Conservation (phyloP, 2,888 invertebrate genomes). For the Apamea epomidion region DNA sequence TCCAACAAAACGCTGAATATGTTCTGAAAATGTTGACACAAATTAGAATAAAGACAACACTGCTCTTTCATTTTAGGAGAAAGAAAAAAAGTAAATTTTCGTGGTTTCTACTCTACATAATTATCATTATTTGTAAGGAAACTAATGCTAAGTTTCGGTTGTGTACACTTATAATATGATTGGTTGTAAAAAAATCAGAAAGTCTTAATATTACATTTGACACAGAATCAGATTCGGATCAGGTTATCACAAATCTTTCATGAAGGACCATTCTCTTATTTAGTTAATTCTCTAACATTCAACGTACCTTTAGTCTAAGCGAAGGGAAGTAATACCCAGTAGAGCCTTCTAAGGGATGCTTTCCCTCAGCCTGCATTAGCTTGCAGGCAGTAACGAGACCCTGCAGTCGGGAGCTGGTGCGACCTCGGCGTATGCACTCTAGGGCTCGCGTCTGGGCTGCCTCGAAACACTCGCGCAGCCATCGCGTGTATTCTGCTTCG, state of each 20-base stretch:
- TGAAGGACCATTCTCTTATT: background rate
- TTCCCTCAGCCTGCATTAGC: conserved; percentile 93
- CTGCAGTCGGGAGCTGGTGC: conserved; percentile 89
- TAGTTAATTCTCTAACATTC: conserved; percentile 44
- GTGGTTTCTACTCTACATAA: background rate
- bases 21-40: conserved; percentile 80
- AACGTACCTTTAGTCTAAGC: conserved; percentile 91
- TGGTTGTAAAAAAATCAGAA: background rate
- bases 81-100: background rate
- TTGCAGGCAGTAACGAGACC: conserved; percentile 94
- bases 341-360: conserved; percentile 90
- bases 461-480: conserved; percentile 93
- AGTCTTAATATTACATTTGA: background rate
- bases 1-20: conserved; percentile 92
- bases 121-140: background rate
- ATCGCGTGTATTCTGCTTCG: conserved; percentile 92
- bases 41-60: background rate
- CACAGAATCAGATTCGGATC: background rate
- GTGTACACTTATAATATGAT: too few species aligned
- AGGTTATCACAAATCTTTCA: background rate
- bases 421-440: conserved; percentile 89
- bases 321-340: conserved; percentile 92
- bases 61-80: background rate
- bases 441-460: conserved; percentile 91
- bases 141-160: background rate